Percentiles rank a stretch among this genome's conserved stretches.
Evolutionary conservation across 2,888 invertebrate genomes (phyloP).

Genomic region (Rhagonycha fulva): DNA sequence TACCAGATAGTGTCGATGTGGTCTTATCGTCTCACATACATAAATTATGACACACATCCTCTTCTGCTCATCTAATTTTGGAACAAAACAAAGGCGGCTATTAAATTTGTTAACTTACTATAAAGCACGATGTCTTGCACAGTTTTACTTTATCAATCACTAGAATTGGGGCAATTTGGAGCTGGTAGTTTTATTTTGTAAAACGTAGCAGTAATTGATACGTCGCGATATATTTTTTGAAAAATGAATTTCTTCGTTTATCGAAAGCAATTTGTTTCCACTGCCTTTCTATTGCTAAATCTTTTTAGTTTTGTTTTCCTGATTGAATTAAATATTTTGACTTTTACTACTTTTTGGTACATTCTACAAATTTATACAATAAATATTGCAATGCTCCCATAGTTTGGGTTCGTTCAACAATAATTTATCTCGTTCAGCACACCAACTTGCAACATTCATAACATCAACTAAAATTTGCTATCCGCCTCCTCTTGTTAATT

Average conservation of each 20-base stretch:
- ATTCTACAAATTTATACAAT: background rate
- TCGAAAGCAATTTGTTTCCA: conserved; percentile 12
- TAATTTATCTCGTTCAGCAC: background rate
- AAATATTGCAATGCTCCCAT: background rate
- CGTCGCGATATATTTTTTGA: conserved; percentile 17
- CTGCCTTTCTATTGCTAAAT: background rate
- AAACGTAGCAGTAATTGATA: conserved; percentile 18
- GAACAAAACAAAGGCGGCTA: background rate
- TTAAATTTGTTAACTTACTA: conserved; percentile 10
- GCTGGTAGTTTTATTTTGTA: conserved; percentile 16
- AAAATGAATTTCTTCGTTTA: conserved; percentile 16
- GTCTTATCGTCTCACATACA: background rate
- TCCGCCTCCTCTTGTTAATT: background rate
- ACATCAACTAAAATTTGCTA: background rate
- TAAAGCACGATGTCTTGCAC: background rate
- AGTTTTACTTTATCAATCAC: conserved; percentile 16
- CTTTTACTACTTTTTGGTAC: background rate
- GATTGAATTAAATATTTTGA: background rate
- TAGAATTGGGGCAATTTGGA: conserved; percentile 12
- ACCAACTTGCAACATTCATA: background rate
- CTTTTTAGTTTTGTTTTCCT: conserved; percentile 7
- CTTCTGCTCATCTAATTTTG: background rate
- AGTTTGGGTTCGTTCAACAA: background rate
- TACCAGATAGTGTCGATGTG: background rate
- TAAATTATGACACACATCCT: background rate